Evolutionary conservation across 2,797 vertebrate species (phyloP), one percentile per base, ranked within the genome.

Genomic region (Melanogrammus aeglefinus): DNA sequence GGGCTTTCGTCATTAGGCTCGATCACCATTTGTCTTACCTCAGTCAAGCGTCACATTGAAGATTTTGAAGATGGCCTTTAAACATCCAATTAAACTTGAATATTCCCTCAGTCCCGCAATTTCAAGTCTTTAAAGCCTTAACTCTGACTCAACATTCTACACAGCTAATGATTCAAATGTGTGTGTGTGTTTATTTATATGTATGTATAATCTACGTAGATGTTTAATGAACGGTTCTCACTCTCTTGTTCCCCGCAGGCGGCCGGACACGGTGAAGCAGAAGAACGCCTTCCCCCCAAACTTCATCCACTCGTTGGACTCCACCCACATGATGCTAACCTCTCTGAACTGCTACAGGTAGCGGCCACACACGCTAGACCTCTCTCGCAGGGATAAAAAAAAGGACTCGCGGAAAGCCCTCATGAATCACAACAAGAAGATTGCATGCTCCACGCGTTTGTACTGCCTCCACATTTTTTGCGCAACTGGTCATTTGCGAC

Each of bases 271-370:
- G 0, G 79, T 97, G 80, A 99, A 99, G 86, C 98, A 99, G 94
- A 99, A 96, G 87, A 99, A 99, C 0, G 97, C 97, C 35, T 99
- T 99, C 81, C 97, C 98, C 0, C 97, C 98, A 24, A 99, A 99
- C 90, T 99, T 99, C 90, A 99, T 99, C 90, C 98, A 99, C 88
- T 99, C 98, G 0, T 91, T 99, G 88, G 98, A 99, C 89, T 99
- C 98, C 38, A 96, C 97, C 0, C 98, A 99, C 88, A 99, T 99
- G 98, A 99, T 99, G 98, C 95, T 99, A 33, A 99, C 98, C 0
- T 93, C 98, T 2, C 93, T 99, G 36, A 87, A 97, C 90, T 97
- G 97, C 88, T 91, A 95, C 36, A 95, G 95, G 97, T 98, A 88
- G n/a, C 8, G 6, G 2, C 33, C 63, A 12, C 69, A 35, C 70